Percentiles rank a stretch among this genome's conserved stretches.
phyloP scores from a whole-genome alignment of 2,888 invertebrate genomes.

The Eupeodes luniger region DNA sequence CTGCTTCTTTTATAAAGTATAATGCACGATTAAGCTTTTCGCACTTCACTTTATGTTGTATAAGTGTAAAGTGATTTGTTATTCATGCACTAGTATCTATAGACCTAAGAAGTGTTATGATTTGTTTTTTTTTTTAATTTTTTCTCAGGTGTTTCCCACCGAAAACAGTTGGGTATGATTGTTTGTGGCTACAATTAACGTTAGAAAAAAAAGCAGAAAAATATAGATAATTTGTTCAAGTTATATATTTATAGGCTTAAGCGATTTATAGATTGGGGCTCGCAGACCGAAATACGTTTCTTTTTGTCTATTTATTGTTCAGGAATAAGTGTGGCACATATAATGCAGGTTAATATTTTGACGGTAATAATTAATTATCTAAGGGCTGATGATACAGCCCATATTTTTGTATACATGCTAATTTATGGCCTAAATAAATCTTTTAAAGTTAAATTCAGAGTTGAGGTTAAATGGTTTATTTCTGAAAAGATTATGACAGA shows the following conservation, averaged over 20 bases:
- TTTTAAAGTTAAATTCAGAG: no score
- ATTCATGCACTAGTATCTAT: conserved; percentile 14
- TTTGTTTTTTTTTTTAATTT: conserved; percentile 57
- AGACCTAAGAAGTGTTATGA: conserved; percentile 62
- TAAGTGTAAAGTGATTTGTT: conserved; percentile 40
- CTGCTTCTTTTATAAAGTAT: conserved; percentile 35
- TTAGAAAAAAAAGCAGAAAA: neutral
- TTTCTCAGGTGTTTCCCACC: conserved; percentile 40
- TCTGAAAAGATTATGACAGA: no score
- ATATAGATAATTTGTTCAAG: neutral
- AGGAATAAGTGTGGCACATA: no score
- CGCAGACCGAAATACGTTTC: no score
- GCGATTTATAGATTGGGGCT: no score
- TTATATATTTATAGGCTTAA: neutral
- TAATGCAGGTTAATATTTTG: no score
- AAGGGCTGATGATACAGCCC: no score
- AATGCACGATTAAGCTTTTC: conserved; percentile 37
- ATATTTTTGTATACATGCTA: no score
- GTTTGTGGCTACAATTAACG: conserved; percentile 7
- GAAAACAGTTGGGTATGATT: conserved; percentile 42
- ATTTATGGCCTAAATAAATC: no score
- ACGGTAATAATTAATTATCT: no score
- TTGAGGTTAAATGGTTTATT: no score
- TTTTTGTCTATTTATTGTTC: no score
- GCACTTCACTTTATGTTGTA: conserved; percentile 58